A percentile compares a stretch with the other conserved stretches of the same genome.
These are phyloP conservation scores for Aphelocoma californica DNA, from an alignment of 2,797 vertebrate genomes.

Conservation along the genomic window DNA sequence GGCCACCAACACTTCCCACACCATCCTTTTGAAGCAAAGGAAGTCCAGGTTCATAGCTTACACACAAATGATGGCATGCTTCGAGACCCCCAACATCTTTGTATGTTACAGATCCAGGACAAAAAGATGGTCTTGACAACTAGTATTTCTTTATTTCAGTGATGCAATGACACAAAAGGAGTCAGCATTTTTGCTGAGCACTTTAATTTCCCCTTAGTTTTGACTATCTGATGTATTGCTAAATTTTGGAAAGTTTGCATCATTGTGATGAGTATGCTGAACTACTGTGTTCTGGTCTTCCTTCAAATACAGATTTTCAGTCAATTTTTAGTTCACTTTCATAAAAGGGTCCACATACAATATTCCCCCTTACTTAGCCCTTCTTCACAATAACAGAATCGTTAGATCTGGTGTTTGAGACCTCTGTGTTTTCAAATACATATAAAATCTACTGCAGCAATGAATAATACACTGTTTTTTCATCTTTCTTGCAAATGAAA, in stretches of 20 bases:
- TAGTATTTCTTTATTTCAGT: background rate
- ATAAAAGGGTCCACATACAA: background rate
- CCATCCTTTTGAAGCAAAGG: background rate
- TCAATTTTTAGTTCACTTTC: background rate
- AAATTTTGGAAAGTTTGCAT: background rate
- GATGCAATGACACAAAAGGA: background rate
- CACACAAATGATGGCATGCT: background rate
- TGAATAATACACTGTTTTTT: background rate
- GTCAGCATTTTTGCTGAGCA: background rate
- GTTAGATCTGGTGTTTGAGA: background rate
- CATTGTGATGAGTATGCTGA: background rate
- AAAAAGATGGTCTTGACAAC: background rate
- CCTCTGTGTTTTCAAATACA: background rate
- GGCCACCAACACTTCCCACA: background rate
- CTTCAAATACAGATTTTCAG: background rate
- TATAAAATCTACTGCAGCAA: too few relatives aligned
- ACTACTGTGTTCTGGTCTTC: background rate
- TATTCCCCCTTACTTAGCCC: background rate
- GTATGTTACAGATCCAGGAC: too few relatives aligned
- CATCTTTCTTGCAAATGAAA: background rate
- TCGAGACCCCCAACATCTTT: background rate
- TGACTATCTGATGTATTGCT: background rate
- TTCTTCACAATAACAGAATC: background rate
- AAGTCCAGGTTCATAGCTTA: background rate
- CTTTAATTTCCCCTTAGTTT: background rate